phyloP scores from a whole-genome alignment of 37 sponge, comb jelly and placozoan species.

The Oopsacas minuta region DNA sequence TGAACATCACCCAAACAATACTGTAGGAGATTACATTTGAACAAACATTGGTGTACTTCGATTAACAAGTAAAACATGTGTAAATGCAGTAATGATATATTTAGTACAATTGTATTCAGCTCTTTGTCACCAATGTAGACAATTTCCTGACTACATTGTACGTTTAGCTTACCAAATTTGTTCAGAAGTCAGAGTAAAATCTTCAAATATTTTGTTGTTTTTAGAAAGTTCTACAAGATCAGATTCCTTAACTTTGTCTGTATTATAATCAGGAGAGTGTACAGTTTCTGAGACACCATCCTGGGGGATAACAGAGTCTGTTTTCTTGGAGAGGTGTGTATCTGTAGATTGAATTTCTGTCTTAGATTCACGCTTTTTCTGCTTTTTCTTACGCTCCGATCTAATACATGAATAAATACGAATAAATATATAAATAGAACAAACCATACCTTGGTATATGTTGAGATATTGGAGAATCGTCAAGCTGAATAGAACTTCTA shows the following conservation, averaged over 20 bases:
- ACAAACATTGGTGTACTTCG: too few relatives aligned
- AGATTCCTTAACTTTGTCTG: neutral
- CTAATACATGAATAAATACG: neutral
- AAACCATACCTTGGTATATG: neutral
- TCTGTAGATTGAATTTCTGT: neutral
- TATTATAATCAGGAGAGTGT: neutral
- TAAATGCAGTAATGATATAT: too few relatives aligned
- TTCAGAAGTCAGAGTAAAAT: neutral
- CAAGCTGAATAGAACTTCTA: too few relatives aligned
- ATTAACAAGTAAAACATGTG: too few relatives aligned
- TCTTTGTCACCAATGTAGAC: too few relatives aligned
- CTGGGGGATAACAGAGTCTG: neutral
- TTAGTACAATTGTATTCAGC: too few relatives aligned
- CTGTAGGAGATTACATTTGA: too few relatives aligned
- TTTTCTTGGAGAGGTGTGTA: neutral
- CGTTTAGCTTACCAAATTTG: neutral
- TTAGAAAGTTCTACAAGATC: neutral
- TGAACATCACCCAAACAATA: too few relatives aligned
- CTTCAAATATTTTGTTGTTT: neutral
- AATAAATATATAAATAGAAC: neutral
- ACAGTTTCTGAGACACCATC: neutral
- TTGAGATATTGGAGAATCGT: neutral
- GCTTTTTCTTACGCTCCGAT: conserved; percentile 2
- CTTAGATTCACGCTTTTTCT: neutral
- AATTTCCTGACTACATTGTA: neutral